Base-by-base conservation (phyloP, 2,888 invertebrate genomes). In the Sphaeridia pumilis region DNA sequence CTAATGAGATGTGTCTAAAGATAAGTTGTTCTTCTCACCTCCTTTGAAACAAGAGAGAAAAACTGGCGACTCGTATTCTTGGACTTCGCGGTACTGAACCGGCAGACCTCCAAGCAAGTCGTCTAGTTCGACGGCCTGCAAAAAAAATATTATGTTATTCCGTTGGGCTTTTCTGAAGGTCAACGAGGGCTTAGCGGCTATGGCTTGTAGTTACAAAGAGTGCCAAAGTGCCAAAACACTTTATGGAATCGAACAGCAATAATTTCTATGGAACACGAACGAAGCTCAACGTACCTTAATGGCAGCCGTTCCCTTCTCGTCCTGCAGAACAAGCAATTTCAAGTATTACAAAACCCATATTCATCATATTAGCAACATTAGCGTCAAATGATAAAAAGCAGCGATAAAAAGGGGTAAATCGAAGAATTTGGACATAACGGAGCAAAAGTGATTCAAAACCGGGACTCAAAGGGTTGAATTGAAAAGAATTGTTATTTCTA, bases 51-150 rank as follows among this genome's bases (percentile, higher is more conserved):
- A 82, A 17, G 82, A 80, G 4, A 83, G 71, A 72, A 92, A 92
- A 59, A 80, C 71, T 57, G 81, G 76, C 10, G 85, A 84, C 70
- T 92, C 90, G 64, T 88, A 82, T 28, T 84, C 84, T 74, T 90
- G 81, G 3, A 83, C 80, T 73, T 92, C 90, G 47, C 90, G 75
- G 69, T 90, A 83, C 69, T 92, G 88, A 1, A 89, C 78, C 0
- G 90, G 87, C 0, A 77, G 80, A 0, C 90, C 90, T 12, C 83
- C 81, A 35, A 92, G 77, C 55, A 80, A 77, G 66, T 90, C 87
- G 66, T 90, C 90, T 47, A 92, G 71, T 52, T 87, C 87, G 0
- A 92, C 87, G 0, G 87, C 79, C 58, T 83, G 26, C 17, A 35
- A 35, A 4, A 4, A 38, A 21, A 1, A 28, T 31, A 41, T 44